Evolutionary conservation across 2,888 invertebrate species (phyloP).

Genomic region (Trilocha varians): DNA sequence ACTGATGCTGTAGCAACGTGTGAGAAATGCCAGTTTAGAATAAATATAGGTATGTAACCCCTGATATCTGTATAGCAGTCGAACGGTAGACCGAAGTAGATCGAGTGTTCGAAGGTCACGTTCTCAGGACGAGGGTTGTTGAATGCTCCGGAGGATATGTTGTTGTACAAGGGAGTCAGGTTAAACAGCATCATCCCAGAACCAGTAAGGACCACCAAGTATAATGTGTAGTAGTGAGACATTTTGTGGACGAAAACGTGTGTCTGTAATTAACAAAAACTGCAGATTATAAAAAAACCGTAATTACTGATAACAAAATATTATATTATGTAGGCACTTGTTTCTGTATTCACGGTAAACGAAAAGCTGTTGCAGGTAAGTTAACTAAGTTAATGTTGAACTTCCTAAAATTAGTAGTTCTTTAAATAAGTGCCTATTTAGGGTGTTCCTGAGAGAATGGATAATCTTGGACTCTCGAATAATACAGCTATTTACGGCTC

Average conservation of each 20-base stretch:
- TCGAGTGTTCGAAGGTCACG: slow-evolving; percentile 12
- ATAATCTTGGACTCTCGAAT: too few species aligned
- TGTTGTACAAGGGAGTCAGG: slow-evolving; percentile 9
- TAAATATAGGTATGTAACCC: slow-evolving; percentile 9
- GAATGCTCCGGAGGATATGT: slow-evolving; percentile 4
- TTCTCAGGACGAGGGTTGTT: slow-evolving; percentile 3
- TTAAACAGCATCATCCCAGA: slow-evolving; percentile 6
- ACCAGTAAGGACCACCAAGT: slow-evolving; percentile 1
- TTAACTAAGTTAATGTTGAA: too few species aligned
- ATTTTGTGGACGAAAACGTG: slow-evolving; percentile 7
- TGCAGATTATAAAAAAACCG: too few species aligned
- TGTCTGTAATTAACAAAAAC: too few species aligned
- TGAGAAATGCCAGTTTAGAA: slow-evolving; percentile 12
- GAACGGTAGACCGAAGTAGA: slow-evolving; percentile 13
- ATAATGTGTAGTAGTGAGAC: slow-evolving; percentile 7
- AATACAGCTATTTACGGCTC: too few species aligned
- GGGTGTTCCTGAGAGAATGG: too few species aligned
- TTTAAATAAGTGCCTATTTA: too few species aligned
- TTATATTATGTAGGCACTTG: too few species aligned
- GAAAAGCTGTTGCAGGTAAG: too few species aligned
- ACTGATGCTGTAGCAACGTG: slow-evolving; percentile 8
- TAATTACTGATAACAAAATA: too few species aligned
- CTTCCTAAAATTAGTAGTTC: too few species aligned
- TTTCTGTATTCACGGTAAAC: too few species aligned
- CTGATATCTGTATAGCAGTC: slow-evolving; percentile 7